Evolutionary conservation across 92 coral and sea anemone species (phyloP), one percentile per base, ranked within the genome.

Genomic region (Parazoanthus atlanticus): DNA sequence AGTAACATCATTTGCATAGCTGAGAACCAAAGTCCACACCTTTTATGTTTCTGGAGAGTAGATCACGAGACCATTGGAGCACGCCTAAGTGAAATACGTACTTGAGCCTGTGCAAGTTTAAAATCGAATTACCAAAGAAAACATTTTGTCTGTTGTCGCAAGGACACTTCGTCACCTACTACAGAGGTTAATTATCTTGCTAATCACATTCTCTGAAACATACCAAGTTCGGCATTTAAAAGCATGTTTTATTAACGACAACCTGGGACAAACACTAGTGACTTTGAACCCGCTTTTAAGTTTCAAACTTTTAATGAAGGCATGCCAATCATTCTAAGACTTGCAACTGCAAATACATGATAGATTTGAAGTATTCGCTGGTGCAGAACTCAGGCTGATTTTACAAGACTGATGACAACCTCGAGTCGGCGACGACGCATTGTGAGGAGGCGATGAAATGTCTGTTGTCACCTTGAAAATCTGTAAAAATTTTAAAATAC

Each of bases 201-300:
- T 36, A 82, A 61, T 82, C 61, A 41, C 52, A 52, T 78, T 61
- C 78, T 36, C 79, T 36, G 29, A n/a, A 49, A 78, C 58, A 47
- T 78, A 5, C 38, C 34, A 28, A 26, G 66, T 43, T 49, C 82
- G 65, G 40, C 3, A 49, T 23, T 11, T 38, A 61, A 32, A 34
- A 9, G 1, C 86, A 64, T 82, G 76, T 82, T 82, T 61, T 64
- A 32, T 82, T 33, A 25, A 40, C 40, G 12, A 6, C n/a, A 80
- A 80, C 40, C 10, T 21, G 32, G 11, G 54, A 15, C 85, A 54
- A 54, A 52, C 41, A 36, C 10, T 11, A 38, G 79, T 61, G 46
- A 75, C 52, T 75, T 33, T 33, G 79, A 17, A 33, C 46, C 79
- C 58, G 58, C 58, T 32, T 17, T 36, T 31, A 80, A 31, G 15